Conservation (phyloP, 2,797 vertebrate genomes). For the Luscinia megarhynchos region DNA sequence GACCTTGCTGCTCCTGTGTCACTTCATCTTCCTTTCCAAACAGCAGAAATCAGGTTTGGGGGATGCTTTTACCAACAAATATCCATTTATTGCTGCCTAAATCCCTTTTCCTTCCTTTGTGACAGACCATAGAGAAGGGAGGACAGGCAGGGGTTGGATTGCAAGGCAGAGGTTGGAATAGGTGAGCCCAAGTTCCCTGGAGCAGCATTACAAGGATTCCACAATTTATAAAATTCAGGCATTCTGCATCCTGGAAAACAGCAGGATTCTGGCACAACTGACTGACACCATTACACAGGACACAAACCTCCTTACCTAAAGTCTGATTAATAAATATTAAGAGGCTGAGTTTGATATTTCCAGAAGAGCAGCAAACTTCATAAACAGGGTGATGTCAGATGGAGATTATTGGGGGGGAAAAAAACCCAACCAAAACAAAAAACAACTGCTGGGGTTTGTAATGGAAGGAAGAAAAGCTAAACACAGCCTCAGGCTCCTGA, state of each 20-base stretch:
- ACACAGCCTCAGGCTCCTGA: background rate
- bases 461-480: background rate
- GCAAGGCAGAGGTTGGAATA: background rate
- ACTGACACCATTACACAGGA: background rate
- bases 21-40: background rate
- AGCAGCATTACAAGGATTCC: background rate
- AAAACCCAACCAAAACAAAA: background rate
- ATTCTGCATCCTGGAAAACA: background rate
- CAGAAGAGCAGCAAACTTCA: background rate
- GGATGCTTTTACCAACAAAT: accelerated
- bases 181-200: background rate
- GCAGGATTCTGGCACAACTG: background rate
- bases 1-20: background rate
- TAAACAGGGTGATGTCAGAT: background rate
- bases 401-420: background rate
- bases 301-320: background rate
- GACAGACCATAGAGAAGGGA: background rate
- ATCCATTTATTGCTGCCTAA: background rate
- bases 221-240: background rate
- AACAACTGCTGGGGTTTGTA: background rate
- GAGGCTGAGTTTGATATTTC: background rate
- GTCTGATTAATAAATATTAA: background rate
- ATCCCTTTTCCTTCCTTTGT: background rate
- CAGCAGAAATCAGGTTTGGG: background rate
- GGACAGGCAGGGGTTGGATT: background rate